Evolutionary conservation across 2,888 invertebrate species (phyloP).

Genomic region (Escarpia spicata): DNA sequence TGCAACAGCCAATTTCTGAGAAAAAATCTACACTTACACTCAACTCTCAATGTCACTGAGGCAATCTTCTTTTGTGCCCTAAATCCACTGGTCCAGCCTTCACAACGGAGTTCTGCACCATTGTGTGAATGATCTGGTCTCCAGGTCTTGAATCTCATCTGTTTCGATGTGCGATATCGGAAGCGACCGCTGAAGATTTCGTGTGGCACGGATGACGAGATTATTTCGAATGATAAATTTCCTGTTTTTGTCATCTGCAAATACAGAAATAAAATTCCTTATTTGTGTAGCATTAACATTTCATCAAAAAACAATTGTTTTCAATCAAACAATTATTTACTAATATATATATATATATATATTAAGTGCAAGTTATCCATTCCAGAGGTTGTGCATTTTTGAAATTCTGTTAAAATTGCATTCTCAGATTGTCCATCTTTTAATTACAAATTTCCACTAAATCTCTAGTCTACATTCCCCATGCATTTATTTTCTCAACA

Average conservation of each 20-base stretch:
- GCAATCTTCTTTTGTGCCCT: not conserved
- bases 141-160: not conserved
- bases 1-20: not conserved
- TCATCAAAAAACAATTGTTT: no score
- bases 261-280: not conserved
- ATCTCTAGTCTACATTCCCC: no score
- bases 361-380: no score
- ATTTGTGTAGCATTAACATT: no score
- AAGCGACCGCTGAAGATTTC: not conserved
- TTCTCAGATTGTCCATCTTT: no score
- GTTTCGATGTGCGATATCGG: not conserved
- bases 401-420: no score
- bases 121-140: not conserved
- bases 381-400: no score
- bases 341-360: no score
- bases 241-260: conserved; percentile 4
- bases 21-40: not conserved
- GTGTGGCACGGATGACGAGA: not conserved
- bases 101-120: not conserved
- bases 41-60: not conserved
- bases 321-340: no score
- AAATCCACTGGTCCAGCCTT: not conserved
- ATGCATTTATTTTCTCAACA: no score
- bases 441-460: no score
- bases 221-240: not conserved